Evolutionary conservation across 2,888 invertebrate species (phyloP).

Genomic region (Pantelozetes paolii): DNA sequence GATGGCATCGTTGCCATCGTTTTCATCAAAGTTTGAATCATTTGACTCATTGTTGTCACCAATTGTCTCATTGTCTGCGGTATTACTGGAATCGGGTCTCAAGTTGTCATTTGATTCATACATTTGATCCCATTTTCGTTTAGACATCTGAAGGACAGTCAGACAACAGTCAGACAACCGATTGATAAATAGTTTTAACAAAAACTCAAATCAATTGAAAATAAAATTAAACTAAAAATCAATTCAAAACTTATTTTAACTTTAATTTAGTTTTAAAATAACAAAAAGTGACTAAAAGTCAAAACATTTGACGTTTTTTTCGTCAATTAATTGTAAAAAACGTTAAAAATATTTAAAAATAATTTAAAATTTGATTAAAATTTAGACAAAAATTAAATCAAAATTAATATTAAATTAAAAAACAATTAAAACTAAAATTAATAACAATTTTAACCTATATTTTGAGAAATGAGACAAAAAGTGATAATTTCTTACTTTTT

Average conservation of each 20-base stretch:
- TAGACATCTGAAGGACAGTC: conserved; percentile 32
- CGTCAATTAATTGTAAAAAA: no score
- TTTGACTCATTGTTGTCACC: conserved; percentile 1
- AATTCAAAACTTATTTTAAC: no score
- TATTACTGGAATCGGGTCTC: conserved; percentile 20
- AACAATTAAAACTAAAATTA: neutral
- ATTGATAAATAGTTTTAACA: neutral
- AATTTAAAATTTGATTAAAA: neutral
- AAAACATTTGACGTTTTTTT: no score
- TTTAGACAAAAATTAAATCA: neutral
- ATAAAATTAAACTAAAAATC: neutral
- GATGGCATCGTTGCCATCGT: conserved; percentile 20
- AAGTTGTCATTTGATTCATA: conserved; percentile 35
- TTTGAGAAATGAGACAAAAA: neutral
- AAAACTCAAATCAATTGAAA: neutral
- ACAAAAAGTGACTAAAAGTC: no score
- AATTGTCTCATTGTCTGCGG: conserved; percentile 2
- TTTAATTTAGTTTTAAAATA: no score
- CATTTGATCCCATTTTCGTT: conserved; percentile 34
- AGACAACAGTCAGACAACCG: conserved; percentile 24
- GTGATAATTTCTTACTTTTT: neutral
- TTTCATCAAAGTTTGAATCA: neutral
- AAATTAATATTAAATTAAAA: neutral
- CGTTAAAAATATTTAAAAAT: no score
- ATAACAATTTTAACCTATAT: conserved; percentile 5